Evolutionary conservation across 2,888 invertebrate species (phyloP), one percentile per base, ranked within the genome.

Genomic region (Sinohyriopsis cumingii): DNA sequence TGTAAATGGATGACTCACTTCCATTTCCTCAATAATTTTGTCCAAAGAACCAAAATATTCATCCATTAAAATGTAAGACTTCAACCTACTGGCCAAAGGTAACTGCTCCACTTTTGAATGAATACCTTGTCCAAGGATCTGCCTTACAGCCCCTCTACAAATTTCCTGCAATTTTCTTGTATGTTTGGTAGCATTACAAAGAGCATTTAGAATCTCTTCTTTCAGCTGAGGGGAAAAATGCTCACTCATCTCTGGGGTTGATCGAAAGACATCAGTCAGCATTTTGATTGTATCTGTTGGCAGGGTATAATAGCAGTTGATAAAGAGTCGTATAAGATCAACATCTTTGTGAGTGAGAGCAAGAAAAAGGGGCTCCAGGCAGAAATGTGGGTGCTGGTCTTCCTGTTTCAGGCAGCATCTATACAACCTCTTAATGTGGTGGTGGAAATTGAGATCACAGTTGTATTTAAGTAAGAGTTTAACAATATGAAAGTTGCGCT

Each of bases 361-460:
- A 57, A 83, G 74, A 72, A 87, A 89, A 54, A 89, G 68, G 5
- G 89, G 89, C 70, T 89, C 87, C 63, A 88, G 80, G 67, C 84
- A 87, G 67, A 89, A 83, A 76, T 88, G 88, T 5, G 89, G 88
- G 71, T 89, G 89, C 5, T 75, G 45, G 75, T 89, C 89, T n/a
- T 82, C 82, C 75, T 86, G 83, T 18, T 73, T 67, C 6, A 82
- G 67, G 70, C 88, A 89, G 66, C 89, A 89, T 54, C 79, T 78
- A 70, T 79, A 75, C 12, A 84, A 68, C 6, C 78, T 75, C 24
- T 72, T 79, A 45, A 82, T 76, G 65, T 80, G 79, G 59, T 82
- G 78, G 66, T 84, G 85, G 18, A 84, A 83, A 18, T 84, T 79
- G 15, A 88, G 83, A 78, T 88, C 85, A 80, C 87, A 88, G 54